These are phyloP conservation scores for Laticauda colubrina DNA, from an alignment of 2,113 vertebrate genomes.

Conservation along the genomic window DNA sequence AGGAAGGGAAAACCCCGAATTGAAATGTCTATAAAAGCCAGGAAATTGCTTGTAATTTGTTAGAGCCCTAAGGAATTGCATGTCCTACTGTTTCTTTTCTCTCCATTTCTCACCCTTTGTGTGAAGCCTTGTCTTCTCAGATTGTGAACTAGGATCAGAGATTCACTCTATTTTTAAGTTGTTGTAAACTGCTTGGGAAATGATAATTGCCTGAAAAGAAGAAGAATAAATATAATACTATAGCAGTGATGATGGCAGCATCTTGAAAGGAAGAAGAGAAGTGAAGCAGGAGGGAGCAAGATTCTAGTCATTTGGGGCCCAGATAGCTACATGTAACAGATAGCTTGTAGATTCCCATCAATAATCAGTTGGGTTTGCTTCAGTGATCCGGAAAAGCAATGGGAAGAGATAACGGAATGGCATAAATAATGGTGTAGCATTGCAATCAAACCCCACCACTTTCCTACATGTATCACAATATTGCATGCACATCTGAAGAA, in stretches of 20 bases:
- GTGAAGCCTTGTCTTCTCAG: neutral
- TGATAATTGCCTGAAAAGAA: neutral
- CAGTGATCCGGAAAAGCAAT: neutral
- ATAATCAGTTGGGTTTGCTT: neutral
- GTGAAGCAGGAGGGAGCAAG: neutral
- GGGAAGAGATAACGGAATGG: neutral
- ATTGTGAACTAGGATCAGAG: neutral
- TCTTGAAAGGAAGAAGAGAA: neutral
- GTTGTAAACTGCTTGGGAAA: neutral
- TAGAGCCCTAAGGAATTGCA: neutral
- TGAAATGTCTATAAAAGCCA: neutral
- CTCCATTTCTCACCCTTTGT: neutral
- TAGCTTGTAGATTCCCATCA: neutral
- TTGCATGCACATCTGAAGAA: neutral
- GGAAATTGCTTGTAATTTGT: neutral
- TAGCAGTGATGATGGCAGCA: neutral
- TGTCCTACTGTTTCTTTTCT: neutral
- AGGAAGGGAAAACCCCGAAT: neutral
- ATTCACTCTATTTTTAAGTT: neutral
- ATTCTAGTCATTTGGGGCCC: neutral
- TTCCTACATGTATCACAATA: neutral
- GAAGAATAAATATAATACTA: neutral
- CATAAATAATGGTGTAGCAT: neutral
- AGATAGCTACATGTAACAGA: neutral
- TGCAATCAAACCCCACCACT: neutral